Evolutionary conservation across 2,113 vertebrate genomes (phyloP).

Genomic region (Anoplopoma fimbria): DNA sequence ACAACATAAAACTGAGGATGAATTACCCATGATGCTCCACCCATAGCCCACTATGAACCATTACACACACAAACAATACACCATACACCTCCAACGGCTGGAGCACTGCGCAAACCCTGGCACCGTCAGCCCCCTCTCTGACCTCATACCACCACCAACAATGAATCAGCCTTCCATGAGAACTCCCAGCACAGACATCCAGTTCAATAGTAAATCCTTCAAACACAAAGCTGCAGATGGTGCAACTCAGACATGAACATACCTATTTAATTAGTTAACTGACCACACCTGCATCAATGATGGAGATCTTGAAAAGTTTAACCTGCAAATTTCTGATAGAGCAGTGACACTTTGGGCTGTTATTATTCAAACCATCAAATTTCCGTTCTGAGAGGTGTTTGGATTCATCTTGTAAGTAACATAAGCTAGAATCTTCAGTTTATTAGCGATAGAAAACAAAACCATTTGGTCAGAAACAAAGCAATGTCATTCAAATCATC

Average conservation of each 20-base stretch:
- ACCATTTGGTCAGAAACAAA: not conserved
- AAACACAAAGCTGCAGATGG: not conserved
- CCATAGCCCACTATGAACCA: not conserved
- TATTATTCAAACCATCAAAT: slow-evolving; percentile 29
- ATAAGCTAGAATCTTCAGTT: not conserved
- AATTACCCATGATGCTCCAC: not conserved
- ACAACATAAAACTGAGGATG: not conserved
- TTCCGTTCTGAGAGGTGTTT: not conserved
- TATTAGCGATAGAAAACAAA: not conserved
- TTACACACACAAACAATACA: not conserved
- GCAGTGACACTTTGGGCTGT: slow-evolving; percentile 27
- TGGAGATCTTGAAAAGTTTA: not conserved
- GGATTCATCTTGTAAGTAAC: not conserved
- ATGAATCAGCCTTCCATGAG: not conserved
- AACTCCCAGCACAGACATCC: not conserved
- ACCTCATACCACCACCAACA: slow-evolving; percentile 8
- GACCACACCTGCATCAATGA: too few relatives aligned
- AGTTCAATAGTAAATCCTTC: not conserved
- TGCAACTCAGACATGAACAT: not conserved
- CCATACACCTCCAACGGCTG: not conserved
- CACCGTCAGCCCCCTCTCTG: not conserved
- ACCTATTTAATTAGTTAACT: not conserved
- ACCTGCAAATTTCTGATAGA: not conserved
- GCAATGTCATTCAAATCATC: not conserved
- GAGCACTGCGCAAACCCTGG: not conserved